Evolutionary conservation across 2,113 vertebrate species (phyloP).

Genomic region (Brachyhypopomus gauderio): DNA sequence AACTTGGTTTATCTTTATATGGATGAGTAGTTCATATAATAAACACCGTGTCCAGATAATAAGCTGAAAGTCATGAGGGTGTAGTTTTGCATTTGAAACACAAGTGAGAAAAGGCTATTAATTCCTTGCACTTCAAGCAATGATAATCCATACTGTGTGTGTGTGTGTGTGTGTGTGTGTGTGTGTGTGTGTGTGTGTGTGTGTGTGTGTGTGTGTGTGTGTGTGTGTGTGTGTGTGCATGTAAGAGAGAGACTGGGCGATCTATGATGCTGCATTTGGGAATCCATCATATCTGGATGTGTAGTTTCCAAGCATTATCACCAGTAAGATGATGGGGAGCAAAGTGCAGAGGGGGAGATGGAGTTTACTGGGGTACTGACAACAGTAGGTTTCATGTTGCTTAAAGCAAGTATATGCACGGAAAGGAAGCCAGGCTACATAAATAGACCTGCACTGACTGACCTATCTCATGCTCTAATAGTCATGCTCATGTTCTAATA

Average conservation of each 20-base stretch:
- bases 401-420: constrained; percentile 14
- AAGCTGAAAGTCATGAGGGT: neutral
- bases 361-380: neutral
- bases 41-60: neutral
- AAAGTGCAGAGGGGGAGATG: neutral
- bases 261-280: neutral
- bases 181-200: neutral
- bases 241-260: neutral
- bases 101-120: no score
- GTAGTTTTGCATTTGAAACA: no score
- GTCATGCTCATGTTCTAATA: no score
- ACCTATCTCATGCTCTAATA: neutral
- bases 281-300: neutral
- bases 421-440: constrained; percentile 21
- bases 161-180: constrained; percentile 14
- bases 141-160: neutral
- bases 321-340: neutral
- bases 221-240: neutral
- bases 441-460: constrained; percentile 17
- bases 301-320: neutral
- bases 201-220: constrained; percentile 10
- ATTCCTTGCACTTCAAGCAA: no score
- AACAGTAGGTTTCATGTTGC: constrained; percentile 25
- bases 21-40: neutral
- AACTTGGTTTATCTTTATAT: neutral